Conservation (phyloP, 1,140 invertebrate genomes). For the Brachionus calyciflorus region DNA sequence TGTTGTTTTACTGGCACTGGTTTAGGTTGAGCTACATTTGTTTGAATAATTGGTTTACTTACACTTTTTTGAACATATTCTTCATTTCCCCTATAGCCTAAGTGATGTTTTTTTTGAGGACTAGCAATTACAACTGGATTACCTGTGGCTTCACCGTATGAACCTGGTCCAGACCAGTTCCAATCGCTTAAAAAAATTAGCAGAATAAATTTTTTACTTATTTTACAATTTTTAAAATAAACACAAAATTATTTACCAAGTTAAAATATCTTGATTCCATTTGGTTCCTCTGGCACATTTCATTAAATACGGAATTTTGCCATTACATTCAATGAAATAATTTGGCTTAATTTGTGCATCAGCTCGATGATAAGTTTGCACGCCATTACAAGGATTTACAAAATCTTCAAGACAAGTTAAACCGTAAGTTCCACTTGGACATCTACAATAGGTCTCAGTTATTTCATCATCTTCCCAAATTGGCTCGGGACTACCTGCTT, state of each 20-base stretch:
- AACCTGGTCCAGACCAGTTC: not conserved
- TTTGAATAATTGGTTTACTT: too few relatives aligned
- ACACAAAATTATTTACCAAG: slow-evolving; percentile 4
- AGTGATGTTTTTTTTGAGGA: too few relatives aligned
- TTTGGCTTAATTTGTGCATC: slow-evolving; percentile 12
- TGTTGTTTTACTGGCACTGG: too few relatives aligned
- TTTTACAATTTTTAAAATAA: not conserved
- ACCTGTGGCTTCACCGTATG: too few relatives aligned
- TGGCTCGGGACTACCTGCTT: not conserved
- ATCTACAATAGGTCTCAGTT: slow-evolving; percentile 41
- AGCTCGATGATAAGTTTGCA: not conserved
- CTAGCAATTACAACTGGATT: too few relatives aligned
- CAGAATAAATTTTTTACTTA: too few relatives aligned
- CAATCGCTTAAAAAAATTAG: not conserved
- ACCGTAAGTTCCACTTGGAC: slow-evolving; percentile 27
- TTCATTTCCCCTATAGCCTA: too few relatives aligned
- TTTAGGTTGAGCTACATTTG: too few relatives aligned
- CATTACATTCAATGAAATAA: slow-evolving; percentile 38
- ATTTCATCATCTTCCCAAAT: slow-evolving; percentile 41
- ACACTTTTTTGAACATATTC: too few relatives aligned
- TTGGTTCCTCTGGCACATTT: slow-evolving; percentile 38
- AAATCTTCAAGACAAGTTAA: slow-evolving; percentile 18
- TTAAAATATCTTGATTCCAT: slow-evolving; percentile 32
- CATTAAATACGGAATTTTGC: slow-evolving; percentile 40
- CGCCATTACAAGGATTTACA: not conserved